Percentiles rank a stretch among this genome's conserved stretches.
These are phyloP conservation scores for Mycetomoellerius zeteki DNA, from an alignment of 1,140 invertebrate genomes.

Conservation along the genomic window DNA sequence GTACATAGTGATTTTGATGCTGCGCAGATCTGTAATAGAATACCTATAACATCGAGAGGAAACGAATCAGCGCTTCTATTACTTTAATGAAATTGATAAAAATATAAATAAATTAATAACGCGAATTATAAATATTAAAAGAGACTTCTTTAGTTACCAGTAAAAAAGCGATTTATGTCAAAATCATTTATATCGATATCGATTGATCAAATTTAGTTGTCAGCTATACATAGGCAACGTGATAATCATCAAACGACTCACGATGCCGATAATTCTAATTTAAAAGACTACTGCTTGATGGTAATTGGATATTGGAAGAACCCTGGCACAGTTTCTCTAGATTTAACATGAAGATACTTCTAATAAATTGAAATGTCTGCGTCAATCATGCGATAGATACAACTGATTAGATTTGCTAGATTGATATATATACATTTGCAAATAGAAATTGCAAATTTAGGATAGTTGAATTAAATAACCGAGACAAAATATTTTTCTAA, in stretches of 20 bases:
- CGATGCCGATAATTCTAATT: slow-evolving; percentile 35
- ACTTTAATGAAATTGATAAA: neutral
- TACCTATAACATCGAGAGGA: slow-evolving; percentile 87
- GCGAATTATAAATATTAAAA: neutral
- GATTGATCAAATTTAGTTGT: neutral
- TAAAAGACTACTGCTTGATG: slow-evolving; percentile 30
- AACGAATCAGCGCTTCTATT: neutral
- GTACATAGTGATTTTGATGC: slow-evolving; percentile 96
- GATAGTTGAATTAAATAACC: neutral
- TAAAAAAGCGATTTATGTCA: neutral
- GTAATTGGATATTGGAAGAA: slow-evolving; percentile 48
- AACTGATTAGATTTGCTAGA: slow-evolving; percentile 23
- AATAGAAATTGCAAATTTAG: neutral
- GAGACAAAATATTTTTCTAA: neutral
- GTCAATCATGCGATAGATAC: neutral
- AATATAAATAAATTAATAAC: neutral
- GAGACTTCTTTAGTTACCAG: neutral
- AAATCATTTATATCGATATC: neutral
- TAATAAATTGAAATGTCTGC: slow-evolving; percentile 25
- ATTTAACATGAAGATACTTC: slow-evolving; percentile 35
- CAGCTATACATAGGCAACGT: neutral
- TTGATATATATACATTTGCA: neutral
- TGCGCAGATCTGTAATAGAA: slow-evolving; percentile 97
- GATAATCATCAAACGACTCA: slow-evolving; percentile 3
- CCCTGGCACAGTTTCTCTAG: slow-evolving; percentile 25